Evolutionary conservation across 2,888 invertebrate genomes (phyloP).

Genomic region (Ochropacha duplaris): DNA sequence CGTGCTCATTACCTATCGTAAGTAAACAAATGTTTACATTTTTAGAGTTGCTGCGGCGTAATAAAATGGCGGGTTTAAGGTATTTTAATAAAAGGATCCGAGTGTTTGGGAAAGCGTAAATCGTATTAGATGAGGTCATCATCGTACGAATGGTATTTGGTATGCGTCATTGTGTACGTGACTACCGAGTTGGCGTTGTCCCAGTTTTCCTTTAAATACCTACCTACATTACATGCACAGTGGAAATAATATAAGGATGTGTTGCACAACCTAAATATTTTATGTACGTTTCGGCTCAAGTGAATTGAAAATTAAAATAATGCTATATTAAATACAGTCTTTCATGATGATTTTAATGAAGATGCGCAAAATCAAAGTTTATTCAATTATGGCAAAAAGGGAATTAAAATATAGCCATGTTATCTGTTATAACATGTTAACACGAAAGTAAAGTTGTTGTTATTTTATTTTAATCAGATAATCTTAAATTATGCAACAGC

Average conservation of each 20-base stretch:
- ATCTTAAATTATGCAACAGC: too few relatives aligned
- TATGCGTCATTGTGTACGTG: constrained; percentile 60
- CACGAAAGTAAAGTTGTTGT: too few relatives aligned
- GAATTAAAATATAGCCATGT: too few relatives aligned
- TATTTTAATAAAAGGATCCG: constrained; percentile 48
- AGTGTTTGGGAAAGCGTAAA: constrained; percentile 28
- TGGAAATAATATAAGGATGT: neutral
- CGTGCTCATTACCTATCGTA: constrained; percentile 32
- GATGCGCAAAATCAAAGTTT: too few relatives aligned
- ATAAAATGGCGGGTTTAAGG: constrained; percentile 12
- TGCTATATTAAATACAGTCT: neutral
- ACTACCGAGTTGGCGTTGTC: constrained; percentile 40
- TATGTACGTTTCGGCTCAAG: too few relatives aligned
- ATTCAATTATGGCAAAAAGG: too few relatives aligned
- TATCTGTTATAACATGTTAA: too few relatives aligned
- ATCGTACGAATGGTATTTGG: constrained; percentile 51
- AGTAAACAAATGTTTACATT: constrained; percentile 29
- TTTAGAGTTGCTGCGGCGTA: constrained; percentile 9
- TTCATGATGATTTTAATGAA: too few relatives aligned
- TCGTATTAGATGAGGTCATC: constrained; percentile 44
- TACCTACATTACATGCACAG: constrained; percentile 2
- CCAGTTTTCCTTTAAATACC: constrained; percentile 37
- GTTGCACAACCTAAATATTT: neutral
- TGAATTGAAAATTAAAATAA: neutral
- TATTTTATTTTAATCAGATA: too few relatives aligned